Conservation (phyloP, 1,140 invertebrate species). For the Ips typographus region DNA sequence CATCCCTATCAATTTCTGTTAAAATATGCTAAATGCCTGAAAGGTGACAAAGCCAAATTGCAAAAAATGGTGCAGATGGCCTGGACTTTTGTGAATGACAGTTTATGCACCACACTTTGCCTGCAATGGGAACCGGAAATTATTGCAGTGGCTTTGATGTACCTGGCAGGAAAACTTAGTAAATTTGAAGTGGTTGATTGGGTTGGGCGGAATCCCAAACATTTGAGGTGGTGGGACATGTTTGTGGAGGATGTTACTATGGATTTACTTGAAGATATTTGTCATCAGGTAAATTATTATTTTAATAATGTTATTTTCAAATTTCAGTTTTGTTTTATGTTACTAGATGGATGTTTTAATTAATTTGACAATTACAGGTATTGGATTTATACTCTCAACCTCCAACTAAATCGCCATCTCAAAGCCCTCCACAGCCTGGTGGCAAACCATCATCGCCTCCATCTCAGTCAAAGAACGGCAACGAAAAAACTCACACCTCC, state of each 20-base stretch:
- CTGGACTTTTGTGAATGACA: conserved; percentile 99
- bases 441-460: conserved; percentile 8
- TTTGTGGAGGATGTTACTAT: conserved; percentile 95
- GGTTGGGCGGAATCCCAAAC: conserved; percentile 77
- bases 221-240: conserved; percentile 97
- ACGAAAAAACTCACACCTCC: conserved; percentile 32
- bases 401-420: conserved; percentile 52
- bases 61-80: conserved; percentile 99
- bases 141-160: conserved; percentile 96
- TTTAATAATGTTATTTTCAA: neutral
- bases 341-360: too few species aligned
- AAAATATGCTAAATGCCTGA: conserved; percentile 96
- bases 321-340: too few species aligned
- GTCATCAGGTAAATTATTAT: conserved; percentile 73
- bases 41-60: conserved; percentile 89
- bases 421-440: conserved; percentile 47
- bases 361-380: conserved; percentile 56
- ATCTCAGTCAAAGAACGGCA: conserved; percentile 31
- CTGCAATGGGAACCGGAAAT: conserved; percentile 99
- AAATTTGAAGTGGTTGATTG: conserved; percentile 96
- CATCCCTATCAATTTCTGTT: conserved; percentile 95
- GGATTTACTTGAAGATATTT: conserved; percentile 95
- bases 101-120: conserved; percentile 93
- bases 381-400: conserved; percentile 79
- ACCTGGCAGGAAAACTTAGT: conserved; percentile 92